phyloP scores from a whole-genome alignment of 2,888 invertebrate species.

The Trilocha varians region DNA sequence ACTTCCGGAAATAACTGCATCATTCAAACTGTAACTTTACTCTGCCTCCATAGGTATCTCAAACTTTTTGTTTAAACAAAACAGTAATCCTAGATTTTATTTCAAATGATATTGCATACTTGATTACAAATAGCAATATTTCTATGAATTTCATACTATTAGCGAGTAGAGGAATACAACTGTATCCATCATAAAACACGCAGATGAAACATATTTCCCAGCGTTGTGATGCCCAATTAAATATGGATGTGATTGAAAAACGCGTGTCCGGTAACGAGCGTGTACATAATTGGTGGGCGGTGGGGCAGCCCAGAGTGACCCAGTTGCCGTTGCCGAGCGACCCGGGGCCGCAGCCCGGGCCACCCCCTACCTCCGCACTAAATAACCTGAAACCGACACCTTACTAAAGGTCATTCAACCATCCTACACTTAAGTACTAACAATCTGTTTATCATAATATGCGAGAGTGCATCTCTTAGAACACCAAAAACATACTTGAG shows the following conservation, averaged over 20 bases:
- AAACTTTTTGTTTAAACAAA: conserved; percentile 1
- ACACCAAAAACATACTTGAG: not conserved
- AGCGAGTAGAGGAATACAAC: conserved; percentile 39
- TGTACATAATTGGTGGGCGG: conserved; percentile 72
- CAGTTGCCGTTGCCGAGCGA: conserved; percentile 70
- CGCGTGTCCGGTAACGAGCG: conserved; percentile 74
- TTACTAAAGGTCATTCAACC: conserved; percentile 73
- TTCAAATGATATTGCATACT: no score
- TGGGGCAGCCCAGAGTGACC: conserved; percentile 64
- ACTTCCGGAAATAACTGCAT: conserved; percentile 41
- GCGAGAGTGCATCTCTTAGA: conserved; percentile 8
- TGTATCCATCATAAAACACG: conserved; percentile 56
- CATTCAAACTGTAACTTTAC: conserved; percentile 13
- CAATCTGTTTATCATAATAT: conserved; percentile 41
- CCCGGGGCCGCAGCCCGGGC: conserved; percentile 42
- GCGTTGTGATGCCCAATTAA: conserved; percentile 71
- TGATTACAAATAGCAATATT: no score
- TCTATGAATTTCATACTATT: no score
- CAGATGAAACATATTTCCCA: conserved; percentile 65
- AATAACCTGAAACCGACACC: conserved; percentile 72
- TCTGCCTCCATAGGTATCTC: not conserved
- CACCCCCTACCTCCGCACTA: conserved; percentile 43
- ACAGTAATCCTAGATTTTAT: no score
- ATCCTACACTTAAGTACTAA: conserved; percentile 31
- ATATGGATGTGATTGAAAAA: conserved; percentile 75